Percentiles rank a stretch among this genome's conserved stretches.
Conservation (phyloP, 2,113 vertebrate species). For the Oncorhynchus gorbuscha region DNA sequence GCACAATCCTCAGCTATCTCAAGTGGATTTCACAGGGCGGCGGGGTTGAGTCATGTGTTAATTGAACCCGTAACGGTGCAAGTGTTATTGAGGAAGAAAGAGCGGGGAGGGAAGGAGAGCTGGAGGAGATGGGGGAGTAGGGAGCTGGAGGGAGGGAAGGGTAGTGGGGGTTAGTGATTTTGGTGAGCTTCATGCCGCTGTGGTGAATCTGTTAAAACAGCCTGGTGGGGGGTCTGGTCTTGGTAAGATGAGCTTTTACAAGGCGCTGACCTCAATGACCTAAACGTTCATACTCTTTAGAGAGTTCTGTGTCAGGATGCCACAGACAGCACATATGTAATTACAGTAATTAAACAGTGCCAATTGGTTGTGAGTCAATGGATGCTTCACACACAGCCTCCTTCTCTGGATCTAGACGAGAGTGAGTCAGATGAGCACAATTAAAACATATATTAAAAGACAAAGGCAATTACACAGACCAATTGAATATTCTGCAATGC, state of each 20-base stretch:
- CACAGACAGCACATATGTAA: constrained; percentile 51
- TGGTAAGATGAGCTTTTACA: constrained; percentile 39
- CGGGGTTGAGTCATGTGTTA: constrained; percentile 45
- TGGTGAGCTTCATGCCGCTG: background rate
- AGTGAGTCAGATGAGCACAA: constrained; percentile 5
- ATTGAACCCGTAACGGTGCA: constrained; percentile 47
- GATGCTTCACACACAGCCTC: constrained; percentile 21
- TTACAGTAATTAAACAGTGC: constrained; percentile 52
- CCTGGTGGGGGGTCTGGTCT: constrained; percentile 28
- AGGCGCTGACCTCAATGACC: constrained; percentile 52
- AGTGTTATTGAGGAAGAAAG: constrained; percentile 46
- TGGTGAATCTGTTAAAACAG: constrained; percentile 25
- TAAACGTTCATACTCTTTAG: constrained; percentile 26
- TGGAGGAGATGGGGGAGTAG: constrained; percentile 21
- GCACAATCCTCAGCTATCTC: constrained; percentile 47
- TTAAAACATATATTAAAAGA: background rate
- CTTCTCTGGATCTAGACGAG: constrained; percentile 5
- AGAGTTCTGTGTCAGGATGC: constrained; percentile 39
- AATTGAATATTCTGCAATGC: background rate
- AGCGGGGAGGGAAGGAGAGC: constrained; percentile 25
- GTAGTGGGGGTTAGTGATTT: background rate
- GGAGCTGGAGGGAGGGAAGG: constrained; percentile 1
- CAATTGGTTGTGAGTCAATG: constrained; percentile 53
- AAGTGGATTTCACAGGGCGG: constrained; percentile 20
- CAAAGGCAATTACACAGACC: constrained; percentile 3